Base-by-base conservation (phyloP, 2,113 vertebrate species). In the Xiphophorus couchianus region DNA sequence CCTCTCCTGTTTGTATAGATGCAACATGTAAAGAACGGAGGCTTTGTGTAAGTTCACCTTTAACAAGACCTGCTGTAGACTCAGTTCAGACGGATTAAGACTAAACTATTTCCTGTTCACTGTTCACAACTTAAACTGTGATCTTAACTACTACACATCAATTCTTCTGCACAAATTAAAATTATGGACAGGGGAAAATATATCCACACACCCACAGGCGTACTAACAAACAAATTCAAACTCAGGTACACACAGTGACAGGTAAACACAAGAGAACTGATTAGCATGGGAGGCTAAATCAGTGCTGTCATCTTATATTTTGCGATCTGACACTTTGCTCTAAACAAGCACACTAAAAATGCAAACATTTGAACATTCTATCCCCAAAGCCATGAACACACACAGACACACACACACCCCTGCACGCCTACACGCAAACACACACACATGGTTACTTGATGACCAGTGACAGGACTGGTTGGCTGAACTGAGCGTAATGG, bases 401-500 rank as follows among this genome's bases (percentile, higher is more conserved):
- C 14, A 48, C n/a, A n/a, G n/a, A n/a, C 15, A 48, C 15, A 84
- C 81, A 87, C 89, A 84, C 85, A 64, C 30, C 28, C 28, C 28
- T 28, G 35, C 76, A 68, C 76, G 17, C 30, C 22, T 29, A 29
- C 37, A 60, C n/a, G 5, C 19, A 84, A 77, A 80, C 83, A 88
- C 88, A 80, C 62, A 27, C 13, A 35, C 17, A 19, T 30, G 27
- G 39, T 73, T 77, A 73, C 81, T 77, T 86, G 91, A 92, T 88
- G 90, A 80, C 88, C 84, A 84, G 77, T 84, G 91, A 94, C 92
- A 92, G 88, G 74, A 84, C 82, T 86, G 90, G 86, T 85, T 86
- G 83, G 85, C 86, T 93, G 90, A 93, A 93, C 89, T 91, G 89
- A 92, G 87, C 88, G 88, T 95, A 94, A 94, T 94, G 94, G 91